Conservation (phyloP, 2,113 vertebrate species). For the Ictalurus furcatus region DNA sequence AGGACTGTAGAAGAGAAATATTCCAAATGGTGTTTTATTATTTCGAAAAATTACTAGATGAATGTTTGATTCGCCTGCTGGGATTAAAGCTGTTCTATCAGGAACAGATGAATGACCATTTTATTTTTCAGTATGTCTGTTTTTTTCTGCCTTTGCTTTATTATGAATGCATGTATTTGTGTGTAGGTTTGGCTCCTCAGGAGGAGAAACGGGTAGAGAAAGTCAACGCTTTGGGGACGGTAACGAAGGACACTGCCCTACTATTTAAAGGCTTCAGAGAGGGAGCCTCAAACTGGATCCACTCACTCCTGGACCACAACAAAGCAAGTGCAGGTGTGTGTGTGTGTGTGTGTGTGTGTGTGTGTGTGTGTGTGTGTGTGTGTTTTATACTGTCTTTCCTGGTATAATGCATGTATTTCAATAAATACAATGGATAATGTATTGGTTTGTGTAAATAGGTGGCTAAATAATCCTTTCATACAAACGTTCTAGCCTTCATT, state of each 20-base stretch:
- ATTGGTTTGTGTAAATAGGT: neutral
- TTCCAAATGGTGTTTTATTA: neutral
- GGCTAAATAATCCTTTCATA: neutral
- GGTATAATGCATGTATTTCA: neutral
- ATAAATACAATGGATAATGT: neutral
- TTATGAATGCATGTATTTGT: neutral
- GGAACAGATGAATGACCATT: neutral
- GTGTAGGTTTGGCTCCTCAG: slow-evolving; percentile 73
- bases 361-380: slow-evolving; percentile 45
- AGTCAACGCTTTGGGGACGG: slow-evolving; percentile 75
- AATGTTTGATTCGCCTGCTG: neutral
- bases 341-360: slow-evolving; percentile 44
- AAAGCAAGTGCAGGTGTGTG: slow-evolving; percentile 56
- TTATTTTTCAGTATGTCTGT: neutral
- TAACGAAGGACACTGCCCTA: slow-evolving; percentile 79
- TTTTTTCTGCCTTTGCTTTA: neutral
- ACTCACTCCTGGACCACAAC: slow-evolving; percentile 78
- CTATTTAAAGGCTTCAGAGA: slow-evolving; percentile 79
- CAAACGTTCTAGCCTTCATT: neutral
- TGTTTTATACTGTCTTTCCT: neutral
- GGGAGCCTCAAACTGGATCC: slow-evolving; percentile 86
- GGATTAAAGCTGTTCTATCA: neutral
- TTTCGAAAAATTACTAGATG: neutral
- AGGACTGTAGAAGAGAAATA: neutral
- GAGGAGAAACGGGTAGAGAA: slow-evolving; percentile 74